Conservation (phyloP, 2,113 vertebrate genomes). For the Scytalopus superciliaris region DNA sequence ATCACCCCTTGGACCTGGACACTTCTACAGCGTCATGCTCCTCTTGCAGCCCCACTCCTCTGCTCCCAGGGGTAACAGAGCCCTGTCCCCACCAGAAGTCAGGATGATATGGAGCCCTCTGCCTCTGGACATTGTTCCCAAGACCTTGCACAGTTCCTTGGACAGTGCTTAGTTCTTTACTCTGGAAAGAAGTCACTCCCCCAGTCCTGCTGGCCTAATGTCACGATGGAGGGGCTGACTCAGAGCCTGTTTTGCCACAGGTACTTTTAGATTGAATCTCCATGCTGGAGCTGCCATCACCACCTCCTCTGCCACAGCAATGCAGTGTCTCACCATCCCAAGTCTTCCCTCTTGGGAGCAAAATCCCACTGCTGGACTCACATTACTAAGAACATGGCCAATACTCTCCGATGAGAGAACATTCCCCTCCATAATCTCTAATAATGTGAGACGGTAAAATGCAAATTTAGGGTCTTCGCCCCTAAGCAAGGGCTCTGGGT, state of each 20-base stretch:
- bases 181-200: not conserved
- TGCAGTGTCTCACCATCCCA: not conserved
- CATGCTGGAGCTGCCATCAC: not conserved
- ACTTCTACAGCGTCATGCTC: accelerated
- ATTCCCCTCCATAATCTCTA: no score
- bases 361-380: not conserved
- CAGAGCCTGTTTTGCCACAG: not conserved
- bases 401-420: not conserved
- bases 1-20: not conserved
- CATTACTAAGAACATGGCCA: not conserved
- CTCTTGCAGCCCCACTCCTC: not conserved
- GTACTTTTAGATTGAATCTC: not conserved
- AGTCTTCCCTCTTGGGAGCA: not conserved
- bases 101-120: not conserved
- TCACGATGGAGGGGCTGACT: not conserved
- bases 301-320: not conserved
- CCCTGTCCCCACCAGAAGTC: not conserved
- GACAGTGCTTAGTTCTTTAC: not conserved
- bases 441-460: not conserved
- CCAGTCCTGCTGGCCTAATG: not conserved
- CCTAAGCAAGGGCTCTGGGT: not conserved
- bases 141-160: not conserved
- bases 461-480: not conserved
- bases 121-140: not conserved
- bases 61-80: not conserved